Conservation (phyloP, 2,888 invertebrate genomes). For the Pilophorus perplexus region DNA sequence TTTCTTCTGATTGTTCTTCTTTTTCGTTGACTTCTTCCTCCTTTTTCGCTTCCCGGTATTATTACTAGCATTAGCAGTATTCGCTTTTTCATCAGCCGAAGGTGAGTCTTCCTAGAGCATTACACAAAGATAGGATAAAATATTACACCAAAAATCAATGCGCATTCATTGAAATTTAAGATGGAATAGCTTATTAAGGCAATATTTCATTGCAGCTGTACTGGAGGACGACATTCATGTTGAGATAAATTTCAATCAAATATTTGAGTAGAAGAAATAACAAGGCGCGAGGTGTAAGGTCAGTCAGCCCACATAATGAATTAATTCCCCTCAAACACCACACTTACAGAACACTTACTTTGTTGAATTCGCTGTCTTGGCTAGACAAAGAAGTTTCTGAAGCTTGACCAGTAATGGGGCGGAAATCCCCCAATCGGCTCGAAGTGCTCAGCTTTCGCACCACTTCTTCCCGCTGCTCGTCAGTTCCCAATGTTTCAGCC, state of each 20-base stretch:
- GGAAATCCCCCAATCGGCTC: slow-evolving; percentile 57
- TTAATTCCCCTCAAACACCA: too few species aligned
- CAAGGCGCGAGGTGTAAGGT: too few species aligned
- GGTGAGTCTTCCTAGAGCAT: slow-evolving; percentile 45
- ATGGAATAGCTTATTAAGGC: too few species aligned
- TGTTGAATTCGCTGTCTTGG: slow-evolving; percentile 43
- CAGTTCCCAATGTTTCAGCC: slow-evolving; percentile 52
- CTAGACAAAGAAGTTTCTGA: slow-evolving; percentile 47
- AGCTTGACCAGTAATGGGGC: slow-evolving; percentile 57
- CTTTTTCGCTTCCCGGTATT: slow-evolving; percentile 65
- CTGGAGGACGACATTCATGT: too few species aligned
- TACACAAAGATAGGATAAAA: too few species aligned
- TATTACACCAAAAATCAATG: too few species aligned
- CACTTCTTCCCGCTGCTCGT: slow-evolving; percentile 54
- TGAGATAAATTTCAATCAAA: too few species aligned
- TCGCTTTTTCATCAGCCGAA: slow-evolving; percentile 43
- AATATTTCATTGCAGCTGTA: too few species aligned
- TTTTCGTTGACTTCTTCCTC: slow-evolving; percentile 77
- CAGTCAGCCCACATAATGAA: too few species aligned
- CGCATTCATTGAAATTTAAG: too few species aligned
- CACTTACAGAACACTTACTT: too few species aligned
- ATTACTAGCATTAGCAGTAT: neutral
- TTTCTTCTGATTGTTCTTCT: slow-evolving; percentile 42
- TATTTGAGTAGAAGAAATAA: too few species aligned
- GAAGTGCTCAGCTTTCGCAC: slow-evolving; percentile 62